A percentile compares a stretch with the other conserved stretches of the same genome.
phyloP scores from a whole-genome alignment of 2,797 vertebrate genomes.

The Anguilla obscura region DNA sequence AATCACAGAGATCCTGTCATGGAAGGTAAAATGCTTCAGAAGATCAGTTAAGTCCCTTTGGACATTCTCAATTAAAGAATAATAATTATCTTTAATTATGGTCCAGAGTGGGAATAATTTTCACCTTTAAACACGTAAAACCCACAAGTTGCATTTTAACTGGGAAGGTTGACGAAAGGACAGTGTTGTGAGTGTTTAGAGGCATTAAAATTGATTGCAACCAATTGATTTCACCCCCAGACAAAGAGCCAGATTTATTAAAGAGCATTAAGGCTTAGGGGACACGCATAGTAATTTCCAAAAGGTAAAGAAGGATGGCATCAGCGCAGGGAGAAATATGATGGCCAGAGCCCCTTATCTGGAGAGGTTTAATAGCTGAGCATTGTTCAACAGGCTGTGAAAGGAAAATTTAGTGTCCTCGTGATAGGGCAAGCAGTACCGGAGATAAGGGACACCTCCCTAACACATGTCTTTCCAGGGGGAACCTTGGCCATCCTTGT shows the following conservation, averaged over 20 bases:
- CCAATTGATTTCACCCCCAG: not conserved
- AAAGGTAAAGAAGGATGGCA: not conserved
- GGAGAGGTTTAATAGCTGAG: not conserved
- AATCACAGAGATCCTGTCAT: not conserved
- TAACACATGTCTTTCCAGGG: not conserved
- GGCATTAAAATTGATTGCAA: not conserved
- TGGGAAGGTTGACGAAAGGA: not conserved
- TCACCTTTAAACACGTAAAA: not conserved
- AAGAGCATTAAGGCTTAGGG: not conserved
- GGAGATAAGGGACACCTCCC: not conserved
- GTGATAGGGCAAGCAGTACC: not conserved
- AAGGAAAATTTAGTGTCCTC: not conserved
- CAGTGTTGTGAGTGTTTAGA: not conserved
- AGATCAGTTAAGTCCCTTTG: not conserved
- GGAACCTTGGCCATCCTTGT: not conserved
- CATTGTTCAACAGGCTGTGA: not conserved
- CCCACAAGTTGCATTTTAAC: constrained; percentile 5
- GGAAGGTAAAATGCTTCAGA: not conserved
- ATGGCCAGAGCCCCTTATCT: not conserved
- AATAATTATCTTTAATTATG: not conserved
- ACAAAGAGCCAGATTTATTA: not conserved
- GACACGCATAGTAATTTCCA: not conserved
- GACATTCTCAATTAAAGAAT: not conserved
- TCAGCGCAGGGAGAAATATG: not conserved
- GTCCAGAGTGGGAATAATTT: not conserved